phyloP scores from a whole-genome alignment of 1,140 invertebrate genomes.

The Micrasema minimum region DNA sequence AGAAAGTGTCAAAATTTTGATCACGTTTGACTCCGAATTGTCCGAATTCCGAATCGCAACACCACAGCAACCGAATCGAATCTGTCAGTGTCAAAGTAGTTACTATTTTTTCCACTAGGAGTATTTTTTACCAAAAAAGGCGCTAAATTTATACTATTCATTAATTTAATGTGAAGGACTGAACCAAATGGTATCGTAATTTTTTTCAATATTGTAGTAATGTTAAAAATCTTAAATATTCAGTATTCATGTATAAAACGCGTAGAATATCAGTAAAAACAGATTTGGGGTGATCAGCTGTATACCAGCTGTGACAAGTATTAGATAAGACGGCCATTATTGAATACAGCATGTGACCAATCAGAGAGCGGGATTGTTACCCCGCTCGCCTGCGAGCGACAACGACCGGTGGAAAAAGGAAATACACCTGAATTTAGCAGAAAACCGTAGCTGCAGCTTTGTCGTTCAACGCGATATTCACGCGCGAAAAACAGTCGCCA shows the following conservation, averaged over 20 bases:
- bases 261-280: background rate
- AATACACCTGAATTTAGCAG: conserved; percentile 65
- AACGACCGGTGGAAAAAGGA: conserved; percentile 58
- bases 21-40: no score
- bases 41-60: no score
- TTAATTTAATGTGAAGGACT: background rate
- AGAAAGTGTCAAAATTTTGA: no score
- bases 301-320: conserved; percentile 33
- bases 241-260: background rate
- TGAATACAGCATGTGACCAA: conserved; percentile 21
- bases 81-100: conserved; percentile 3
- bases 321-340: conserved; percentile 39
- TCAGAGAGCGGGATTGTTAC: conserved; percentile 24
- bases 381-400: background rate
- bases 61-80: no score
- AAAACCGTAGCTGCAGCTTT: conserved; percentile 41
- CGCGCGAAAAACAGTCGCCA: conserved; percentile 59
- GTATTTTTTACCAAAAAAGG: conserved; percentile 10
- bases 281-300: conserved; percentile 31
- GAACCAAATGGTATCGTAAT: no score
- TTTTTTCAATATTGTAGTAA: no score
- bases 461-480: conserved; percentile 67
- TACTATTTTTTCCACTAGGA: conserved; percentile 33
- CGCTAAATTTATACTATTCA: conserved; percentile 23
- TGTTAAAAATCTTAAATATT: background rate